phyloP scores from a whole-genome alignment of 2,797 vertebrate genomes.

The Kryptopterus vitreolus region DNA sequence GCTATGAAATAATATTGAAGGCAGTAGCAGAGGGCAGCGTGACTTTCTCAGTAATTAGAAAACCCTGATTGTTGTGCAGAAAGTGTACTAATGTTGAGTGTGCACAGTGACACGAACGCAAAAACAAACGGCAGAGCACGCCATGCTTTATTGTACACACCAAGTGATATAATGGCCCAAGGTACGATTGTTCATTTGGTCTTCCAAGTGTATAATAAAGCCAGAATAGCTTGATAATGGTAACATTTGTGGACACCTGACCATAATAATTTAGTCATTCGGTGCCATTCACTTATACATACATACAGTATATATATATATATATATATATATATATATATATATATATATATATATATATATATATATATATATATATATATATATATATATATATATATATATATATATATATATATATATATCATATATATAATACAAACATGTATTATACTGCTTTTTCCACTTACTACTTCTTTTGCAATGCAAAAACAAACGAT shows the following conservation, averaged over 20 bases:
- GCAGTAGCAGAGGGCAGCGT: not conserved
- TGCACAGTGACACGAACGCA: not conserved
- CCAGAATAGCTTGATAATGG: not conserved
- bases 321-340: too few species aligned
- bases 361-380: too few species aligned
- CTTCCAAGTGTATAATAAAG: not conserved
- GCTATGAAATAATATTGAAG: slow-evolving; percentile 30
- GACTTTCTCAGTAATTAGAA: slow-evolving; percentile 16
- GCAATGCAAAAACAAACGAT: too few species aligned
- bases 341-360: too few species aligned
- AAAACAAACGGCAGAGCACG: not conserved
- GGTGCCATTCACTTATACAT: too few species aligned
- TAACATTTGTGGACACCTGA: not conserved
- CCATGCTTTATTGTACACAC: not conserved
- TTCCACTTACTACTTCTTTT: too few species aligned
- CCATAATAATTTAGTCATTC: too few species aligned
- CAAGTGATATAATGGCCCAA: not conserved
- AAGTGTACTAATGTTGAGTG: not conserved
- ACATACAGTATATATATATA: too few species aligned
- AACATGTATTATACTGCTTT: too few species aligned
- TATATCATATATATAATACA: too few species aligned
- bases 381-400: too few species aligned
- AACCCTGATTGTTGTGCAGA: not conserved
- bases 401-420: too few species aligned
- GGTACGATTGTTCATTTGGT: not conserved